Evolutionary conservation across 2,888 invertebrate species (phyloP).

Genomic region (Venustoraphidia nigricollis): DNA sequence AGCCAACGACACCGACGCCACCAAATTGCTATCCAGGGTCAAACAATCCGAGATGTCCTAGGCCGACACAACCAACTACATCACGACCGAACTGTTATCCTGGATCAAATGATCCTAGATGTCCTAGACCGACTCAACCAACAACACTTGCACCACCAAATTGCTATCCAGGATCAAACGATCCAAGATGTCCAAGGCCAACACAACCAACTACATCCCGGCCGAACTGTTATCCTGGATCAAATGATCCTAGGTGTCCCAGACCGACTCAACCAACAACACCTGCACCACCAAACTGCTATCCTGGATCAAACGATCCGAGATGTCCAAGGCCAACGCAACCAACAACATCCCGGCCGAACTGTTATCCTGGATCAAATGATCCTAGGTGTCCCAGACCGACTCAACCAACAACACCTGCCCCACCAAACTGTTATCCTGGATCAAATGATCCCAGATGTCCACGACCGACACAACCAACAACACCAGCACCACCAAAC

Average conservation of each 20-base stretch:
- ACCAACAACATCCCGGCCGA: background rate
- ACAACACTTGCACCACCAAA: conserved; percentile 14
- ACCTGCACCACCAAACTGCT: conserved; percentile 5
- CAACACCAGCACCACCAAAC: conserved; percentile 8
- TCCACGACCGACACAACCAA: conserved; percentile 16
- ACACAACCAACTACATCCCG: conserved; percentile 10
- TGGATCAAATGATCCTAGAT: too few relatives aligned
- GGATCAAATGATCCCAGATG: conserved; percentile 23
- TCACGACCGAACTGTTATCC: too few relatives aligned
- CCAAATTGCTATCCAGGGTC: conserved; percentile 12
- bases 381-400: conserved; percentile 12
- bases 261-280: background rate
- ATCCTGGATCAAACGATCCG: too few relatives aligned
- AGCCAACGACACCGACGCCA: conserved; percentile 7
- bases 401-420: conserved; percentile 13
- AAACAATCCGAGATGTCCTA: too few relatives aligned
- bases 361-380: conserved; percentile 12
- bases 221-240: conserved; percentile 11
- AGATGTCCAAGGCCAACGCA: too few relatives aligned
- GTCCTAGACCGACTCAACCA: too few relatives aligned
- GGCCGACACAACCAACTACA: too few relatives aligned
- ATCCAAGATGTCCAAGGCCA: conserved; percentile 23
- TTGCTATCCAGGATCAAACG: conserved; percentile 23
- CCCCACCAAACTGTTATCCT: conserved; percentile 21
- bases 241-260: conserved; percentile 8